Evolutionary conservation across 2,888 invertebrate species (phyloP), one percentile per base, ranked within the genome.

Genomic region (Teinopalpus imperialis): DNA sequence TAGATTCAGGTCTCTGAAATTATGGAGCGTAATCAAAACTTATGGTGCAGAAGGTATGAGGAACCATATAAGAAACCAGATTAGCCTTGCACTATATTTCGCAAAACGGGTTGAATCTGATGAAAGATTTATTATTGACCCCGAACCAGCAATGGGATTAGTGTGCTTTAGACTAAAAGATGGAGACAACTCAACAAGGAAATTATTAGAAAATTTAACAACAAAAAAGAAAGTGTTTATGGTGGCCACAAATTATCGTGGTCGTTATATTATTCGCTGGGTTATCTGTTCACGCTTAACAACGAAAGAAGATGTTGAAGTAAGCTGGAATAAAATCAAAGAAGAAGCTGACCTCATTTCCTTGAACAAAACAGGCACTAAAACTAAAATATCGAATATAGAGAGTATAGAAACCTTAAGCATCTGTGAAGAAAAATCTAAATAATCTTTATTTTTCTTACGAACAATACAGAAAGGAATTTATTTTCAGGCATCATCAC

Each of bases 1-100:
- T 29, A 90, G 97, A 55, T 98, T 98, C 74, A 91, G 98, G 32
- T 92, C 98, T 0, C 80, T 98, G 10, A 98, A 98, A 76, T 81
- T 98, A n/a, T 98, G 98, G 98, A 96, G 97, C 51, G 96, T 96
- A 0, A 81, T 98, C 59, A 91, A 97, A 53, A 83, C 94, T 44
- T 94, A 95, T 59, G 98, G 98, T 0, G 92, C 93, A 2, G 92
- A 94, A 65, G 95, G 96, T 2, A 80, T 98, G 2, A 93, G 95
- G 57, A 90, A 90, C 2, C 92, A 94, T 66, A 93, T 98, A 14
- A 91, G 97, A 42, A 90, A 92, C 44, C 94, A 95, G 53, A 90
- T 95, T 5, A 74, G 74, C 3, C 80, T 98, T 51, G 97, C 98
- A 0, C 89, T 93, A 56, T 86, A 93, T 57, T 97, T 99, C 68